Base-by-base conservation (phyloP, 2,888 invertebrate species). In the Stomorhina lunata region DNA sequence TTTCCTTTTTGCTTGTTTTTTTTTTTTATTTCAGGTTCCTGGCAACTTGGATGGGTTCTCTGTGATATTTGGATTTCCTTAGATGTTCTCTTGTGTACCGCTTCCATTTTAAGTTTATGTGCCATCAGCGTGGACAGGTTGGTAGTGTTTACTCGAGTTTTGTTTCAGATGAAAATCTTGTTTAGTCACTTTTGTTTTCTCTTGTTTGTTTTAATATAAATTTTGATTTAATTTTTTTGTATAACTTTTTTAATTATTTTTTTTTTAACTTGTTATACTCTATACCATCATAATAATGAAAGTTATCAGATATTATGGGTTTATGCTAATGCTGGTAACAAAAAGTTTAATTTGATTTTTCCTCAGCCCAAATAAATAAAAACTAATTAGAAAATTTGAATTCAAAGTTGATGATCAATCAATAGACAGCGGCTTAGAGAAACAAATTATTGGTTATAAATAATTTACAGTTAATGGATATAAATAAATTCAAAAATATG, bases 71-170 rank as follows among this genome's bases (percentile, higher is more conserved):
- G 98, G 98, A 95, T 98, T 84, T 98, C 97, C 85, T 93, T 93
- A 92, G 98, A 98, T 92, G 97, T 98, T 69, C 94, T 98, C 81
- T 93, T 98, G 66, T 98, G 98, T 92, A 98, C 98, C 0, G 97
- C 98, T 0, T 97, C 97, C 76, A 98, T 98, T 88, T 93, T 98
- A 37, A 97, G 97, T 86, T 93, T 98, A 81, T 97, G 97, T 89
- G 98, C 97, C 73, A 98, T 98, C 91, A 97, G 97, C 87, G 94
- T 98, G 83, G 96, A 96, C 91, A 93, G 95, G 93, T 92, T 85
- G 90, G 85, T 80, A 43, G 34, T 53, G 0, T 0, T 1, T 12
- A 27, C 17, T 34, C 10, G 5, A 5, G 48, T 22, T 59, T 9
- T 0, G 4, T 15, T 50, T 29, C 10, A 45, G 45, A 32, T 43